Evolutionary conservation across 2,113 vertebrate genomes (phyloP).

Genomic region (Athene cunicularia): DNA sequence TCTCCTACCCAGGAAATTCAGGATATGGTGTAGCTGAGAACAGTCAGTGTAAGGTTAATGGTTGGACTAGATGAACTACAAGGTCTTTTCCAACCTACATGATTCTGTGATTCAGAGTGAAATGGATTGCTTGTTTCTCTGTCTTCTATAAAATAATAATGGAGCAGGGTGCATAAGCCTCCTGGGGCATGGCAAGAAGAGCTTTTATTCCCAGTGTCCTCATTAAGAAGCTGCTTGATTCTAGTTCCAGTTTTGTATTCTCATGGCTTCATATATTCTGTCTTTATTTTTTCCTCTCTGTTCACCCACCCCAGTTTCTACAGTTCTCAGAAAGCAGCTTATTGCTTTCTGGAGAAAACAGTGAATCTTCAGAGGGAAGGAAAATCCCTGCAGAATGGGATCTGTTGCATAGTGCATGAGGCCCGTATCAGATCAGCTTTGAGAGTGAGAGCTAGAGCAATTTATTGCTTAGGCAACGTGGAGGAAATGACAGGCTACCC

Average conservation of each 20-base stretch:
- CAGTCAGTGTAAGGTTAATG: too few relatives aligned
- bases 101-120: background rate
- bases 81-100: background rate
- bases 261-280: background rate
- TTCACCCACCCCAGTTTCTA: background rate
- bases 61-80: too few relatives aligned
- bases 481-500: background rate
- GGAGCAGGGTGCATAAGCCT: background rate
- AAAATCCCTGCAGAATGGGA: background rate
- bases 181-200: background rate
- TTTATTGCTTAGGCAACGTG: rapidly evolving
- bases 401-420: background rate
- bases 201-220: background rate
- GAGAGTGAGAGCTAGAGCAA: background rate
- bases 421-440: background rate
- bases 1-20: background rate
- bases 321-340: background rate
- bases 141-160: background rate
- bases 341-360: background rate
- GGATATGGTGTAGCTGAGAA: background rate
- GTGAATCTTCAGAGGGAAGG: background rate
- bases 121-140: background rate
- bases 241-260: background rate
- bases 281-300: background rate
- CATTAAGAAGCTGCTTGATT: background rate